Percentiles rank a stretch among this genome's conserved stretches.
Evolutionary conservation across 2,888 invertebrate species (phyloP).

Genomic region (Pyrgus malvae): DNA sequence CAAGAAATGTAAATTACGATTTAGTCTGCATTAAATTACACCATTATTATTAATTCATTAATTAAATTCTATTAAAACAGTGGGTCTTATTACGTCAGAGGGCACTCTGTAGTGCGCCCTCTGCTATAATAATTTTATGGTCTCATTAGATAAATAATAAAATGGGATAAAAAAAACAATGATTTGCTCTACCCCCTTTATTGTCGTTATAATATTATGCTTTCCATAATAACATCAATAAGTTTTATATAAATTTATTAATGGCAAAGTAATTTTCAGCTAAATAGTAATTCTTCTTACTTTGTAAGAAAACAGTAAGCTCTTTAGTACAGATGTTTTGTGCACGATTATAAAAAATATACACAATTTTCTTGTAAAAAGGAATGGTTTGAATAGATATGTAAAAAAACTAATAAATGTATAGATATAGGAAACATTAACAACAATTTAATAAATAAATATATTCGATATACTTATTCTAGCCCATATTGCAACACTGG

Average conservation of each 20-base stretch:
- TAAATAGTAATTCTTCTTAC: background rate
- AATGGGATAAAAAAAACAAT: background rate
- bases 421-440: background rate
- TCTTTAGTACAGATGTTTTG: background rate
- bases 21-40: too few species aligned
- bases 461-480: background rate
- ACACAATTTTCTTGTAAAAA: conserved; percentile 1
- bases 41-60: too few species aligned
- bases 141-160: too few species aligned
- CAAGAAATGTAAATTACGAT: too few species aligned
- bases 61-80: too few species aligned
- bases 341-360: background rate
- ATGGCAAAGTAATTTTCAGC: background rate
- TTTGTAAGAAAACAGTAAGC: too few species aligned
- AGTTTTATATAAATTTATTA: background rate
- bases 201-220: background rate
- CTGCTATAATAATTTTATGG: too few species aligned
- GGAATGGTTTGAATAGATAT: conserved; percentile 4
- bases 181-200: background rate
- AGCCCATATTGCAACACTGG: background rate
- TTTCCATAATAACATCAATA: too few species aligned
- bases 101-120: too few species aligned
- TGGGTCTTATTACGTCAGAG: too few species aligned
- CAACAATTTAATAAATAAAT: conserved; percentile 3
- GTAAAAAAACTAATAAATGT: conserved; percentile 6